Percentiles rank a stretch among this genome's conserved stretches.
Evolutionary conservation across 1,140 invertebrate genomes (phyloP).

Genomic region (Cotesia vestalis): DNA sequence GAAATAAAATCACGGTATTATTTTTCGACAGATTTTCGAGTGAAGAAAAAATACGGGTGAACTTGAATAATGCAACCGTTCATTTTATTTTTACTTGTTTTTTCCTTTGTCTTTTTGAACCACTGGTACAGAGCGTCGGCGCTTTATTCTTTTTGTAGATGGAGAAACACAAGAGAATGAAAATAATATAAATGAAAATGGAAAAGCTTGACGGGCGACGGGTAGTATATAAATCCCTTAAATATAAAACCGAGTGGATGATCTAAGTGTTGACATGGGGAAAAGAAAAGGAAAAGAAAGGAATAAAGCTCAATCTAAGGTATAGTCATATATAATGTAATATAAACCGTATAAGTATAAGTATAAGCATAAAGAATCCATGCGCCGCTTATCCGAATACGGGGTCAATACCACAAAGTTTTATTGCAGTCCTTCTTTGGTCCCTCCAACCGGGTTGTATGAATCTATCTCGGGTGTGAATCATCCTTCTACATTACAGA

Average conservation of each 20-base stretch:
- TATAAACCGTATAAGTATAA: too few species aligned
- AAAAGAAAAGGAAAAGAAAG: constrained; percentile 12
- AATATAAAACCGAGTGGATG: not conserved
- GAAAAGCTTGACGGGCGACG: not conserved
- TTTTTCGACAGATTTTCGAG: constrained; percentile 1
- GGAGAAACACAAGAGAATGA: too few species aligned
- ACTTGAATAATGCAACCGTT: constrained; percentile 15
- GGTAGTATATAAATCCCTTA: too few species aligned
- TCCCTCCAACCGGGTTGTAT: not conserved
- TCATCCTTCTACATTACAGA: constrained; percentile 12
- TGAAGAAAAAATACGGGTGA: constrained; percentile 20
- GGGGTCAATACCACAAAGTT: constrained; percentile 26
- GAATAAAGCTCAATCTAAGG: not conserved
- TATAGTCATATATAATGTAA: too few species aligned
- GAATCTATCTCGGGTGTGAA: constrained; percentile 29
- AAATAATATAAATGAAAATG: constrained; percentile 2
- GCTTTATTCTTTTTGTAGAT: not conserved
- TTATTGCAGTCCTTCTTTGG: constrained; percentile 27
- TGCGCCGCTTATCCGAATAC: too few species aligned
- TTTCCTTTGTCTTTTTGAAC: too few species aligned
- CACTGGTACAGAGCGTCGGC: too few species aligned
- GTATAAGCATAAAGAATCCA: too few species aligned
- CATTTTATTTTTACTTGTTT: too few species aligned
- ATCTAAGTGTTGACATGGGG: constrained; percentile 27
- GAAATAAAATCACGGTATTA: constrained; percentile 7